A percentile compares a stretch with the other conserved stretches of the same genome.
Evolutionary conservation across 2,113 vertebrate species (phyloP).

Genomic region (Chaetodon trifascialis): DNA sequence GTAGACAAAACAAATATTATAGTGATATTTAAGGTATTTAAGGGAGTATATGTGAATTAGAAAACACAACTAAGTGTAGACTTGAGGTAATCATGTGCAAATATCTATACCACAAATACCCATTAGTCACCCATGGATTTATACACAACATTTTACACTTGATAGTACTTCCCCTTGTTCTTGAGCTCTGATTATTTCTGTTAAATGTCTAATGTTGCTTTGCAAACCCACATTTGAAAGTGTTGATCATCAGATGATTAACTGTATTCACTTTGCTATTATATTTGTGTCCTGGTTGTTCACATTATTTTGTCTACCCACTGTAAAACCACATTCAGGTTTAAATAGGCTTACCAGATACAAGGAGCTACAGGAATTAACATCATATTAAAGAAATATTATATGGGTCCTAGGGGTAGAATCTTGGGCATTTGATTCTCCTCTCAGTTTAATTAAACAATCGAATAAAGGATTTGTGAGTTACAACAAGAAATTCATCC

Average conservation of each 20-base stretch:
- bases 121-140: too few relatives aligned
- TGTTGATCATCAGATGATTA: too few relatives aligned
- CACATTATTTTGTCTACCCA: background rate
- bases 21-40: background rate
- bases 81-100: background rate
- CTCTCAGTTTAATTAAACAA: slow-evolving; percentile 8
- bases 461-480: background rate
- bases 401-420: background rate
- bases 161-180: background rate
- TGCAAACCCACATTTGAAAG: background rate
- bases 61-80: background rate
- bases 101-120: background rate
- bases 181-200: background rate
- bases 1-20: background rate
- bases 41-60: background rate
- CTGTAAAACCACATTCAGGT: background rate
- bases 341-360: background rate
- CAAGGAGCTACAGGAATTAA: too few relatives aligned
- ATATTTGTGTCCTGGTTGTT: background rate
- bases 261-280: background rate
- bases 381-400: background rate
- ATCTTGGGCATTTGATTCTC: slow-evolving; percentile 25
- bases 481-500: background rate
- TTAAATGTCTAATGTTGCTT: background rate
- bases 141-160: background rate